Evolutionary conservation across 2,797 vertebrate species (phyloP).

Genomic region (Myripristis jacobus): DNA sequence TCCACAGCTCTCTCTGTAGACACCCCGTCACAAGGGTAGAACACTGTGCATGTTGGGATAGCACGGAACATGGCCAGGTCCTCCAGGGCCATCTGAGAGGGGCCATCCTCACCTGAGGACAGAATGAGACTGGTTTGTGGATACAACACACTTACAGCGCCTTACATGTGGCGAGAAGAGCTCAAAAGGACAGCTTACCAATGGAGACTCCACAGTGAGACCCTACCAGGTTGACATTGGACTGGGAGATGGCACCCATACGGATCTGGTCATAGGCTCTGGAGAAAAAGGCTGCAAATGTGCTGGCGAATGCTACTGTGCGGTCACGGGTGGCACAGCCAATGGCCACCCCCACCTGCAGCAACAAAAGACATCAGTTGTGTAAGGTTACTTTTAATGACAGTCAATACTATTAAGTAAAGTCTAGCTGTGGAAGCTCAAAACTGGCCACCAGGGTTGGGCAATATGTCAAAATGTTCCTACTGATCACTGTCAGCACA

Average conservation of each 20-base stretch:
- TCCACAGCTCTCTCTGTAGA: slow-evolving; percentile 88
- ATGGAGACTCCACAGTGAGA: slow-evolving; percentile 91
- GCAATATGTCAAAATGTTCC: too few relatives aligned
- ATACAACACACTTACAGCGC: rapidly evolving
- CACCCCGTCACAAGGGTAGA: slow-evolving; percentile 90
- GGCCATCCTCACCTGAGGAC: slow-evolving; percentile 87
- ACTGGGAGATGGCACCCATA: slow-evolving; percentile 87
- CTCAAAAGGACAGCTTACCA: slow-evolving; percentile 76
- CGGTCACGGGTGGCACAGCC: slow-evolving; percentile 88
- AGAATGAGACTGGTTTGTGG: neutral
- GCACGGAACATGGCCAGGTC: slow-evolving; percentile 93
- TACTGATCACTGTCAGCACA: too few relatives aligned
- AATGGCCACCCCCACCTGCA: slow-evolving; percentile 89
- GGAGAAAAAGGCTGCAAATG: slow-evolving; percentile 88
- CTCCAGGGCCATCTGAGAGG: slow-evolving; percentile 92
- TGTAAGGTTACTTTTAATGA: neutral
- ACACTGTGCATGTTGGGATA: slow-evolving; percentile 89
- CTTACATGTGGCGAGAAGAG: rapidly evolving
- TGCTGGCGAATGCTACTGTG: slow-evolving; percentile 87
- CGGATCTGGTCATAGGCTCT: slow-evolving; percentile 91
- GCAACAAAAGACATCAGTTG: slow-evolving; percentile 9
- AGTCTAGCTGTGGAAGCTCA: neutral
- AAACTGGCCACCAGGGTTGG: neutral
- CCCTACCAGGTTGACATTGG: slow-evolving; percentile 89
- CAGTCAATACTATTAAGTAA: neutral